These are phyloP conservation scores for Dromius quadrimaculatus DNA, from an alignment of 2,888 invertebrate genomes.

Conservation along the genomic window DNA sequence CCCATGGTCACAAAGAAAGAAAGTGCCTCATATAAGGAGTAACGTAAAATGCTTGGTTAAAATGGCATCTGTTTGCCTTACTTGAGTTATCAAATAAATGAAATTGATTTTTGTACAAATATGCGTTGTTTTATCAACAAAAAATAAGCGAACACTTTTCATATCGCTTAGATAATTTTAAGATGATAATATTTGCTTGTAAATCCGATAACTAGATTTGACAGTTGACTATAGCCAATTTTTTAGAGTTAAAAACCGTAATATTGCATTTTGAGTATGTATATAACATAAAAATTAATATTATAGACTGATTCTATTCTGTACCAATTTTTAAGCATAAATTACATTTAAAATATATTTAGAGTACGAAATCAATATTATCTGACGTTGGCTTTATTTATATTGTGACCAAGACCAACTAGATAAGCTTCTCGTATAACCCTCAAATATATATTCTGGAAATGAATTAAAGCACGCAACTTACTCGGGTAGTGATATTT, in stretches of 20 bases:
- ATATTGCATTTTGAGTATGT: neutral
- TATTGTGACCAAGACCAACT: conserved; percentile 61
- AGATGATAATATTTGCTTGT: neutral
- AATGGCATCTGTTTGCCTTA: conserved; percentile 46
- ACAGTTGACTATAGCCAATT: conserved; percentile 7
- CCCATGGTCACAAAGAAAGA: neutral
- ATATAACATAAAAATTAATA: neutral
- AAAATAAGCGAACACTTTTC: neutral
- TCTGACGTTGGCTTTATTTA: conserved; percentile 63
- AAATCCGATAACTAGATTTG: conserved; percentile 18
- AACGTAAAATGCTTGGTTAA: conserved; percentile 44
- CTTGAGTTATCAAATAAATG: conserved; percentile 22
- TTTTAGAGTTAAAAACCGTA: neutral
- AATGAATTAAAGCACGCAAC: conserved; percentile 14
- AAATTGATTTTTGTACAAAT: neutral
- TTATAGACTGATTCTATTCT: neutral
- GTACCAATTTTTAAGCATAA: conserved; percentile 1
- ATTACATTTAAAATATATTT: conserved; percentile 50
- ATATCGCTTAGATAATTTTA: conserved; percentile 3
- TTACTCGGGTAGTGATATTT: conserved; percentile 40
- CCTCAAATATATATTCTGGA: conserved; percentile 3
- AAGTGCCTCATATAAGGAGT: neutral
- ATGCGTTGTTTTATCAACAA: neutral
- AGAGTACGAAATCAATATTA: conserved; percentile 61
- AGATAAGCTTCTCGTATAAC: conserved; percentile 52